Conservation (phyloP, 2,888 invertebrate species). For the Dolichomitus sp. region DNA sequence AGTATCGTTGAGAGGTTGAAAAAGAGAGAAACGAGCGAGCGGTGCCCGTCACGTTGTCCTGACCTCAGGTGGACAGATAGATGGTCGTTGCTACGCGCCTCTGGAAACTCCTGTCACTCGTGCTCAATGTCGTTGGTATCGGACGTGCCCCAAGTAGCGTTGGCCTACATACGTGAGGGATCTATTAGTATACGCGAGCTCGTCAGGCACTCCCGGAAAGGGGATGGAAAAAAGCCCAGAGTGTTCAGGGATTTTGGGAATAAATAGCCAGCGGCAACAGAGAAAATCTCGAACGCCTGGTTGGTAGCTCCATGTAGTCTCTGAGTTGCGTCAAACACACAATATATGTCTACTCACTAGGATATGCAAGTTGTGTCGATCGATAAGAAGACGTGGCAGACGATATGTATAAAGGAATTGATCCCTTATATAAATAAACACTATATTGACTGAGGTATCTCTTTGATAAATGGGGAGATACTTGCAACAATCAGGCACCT, state of each 20-base stretch:
- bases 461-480: conserved; percentile 10
- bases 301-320: not conserved
- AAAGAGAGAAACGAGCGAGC: not conserved
- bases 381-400: conserved; percentile 11
- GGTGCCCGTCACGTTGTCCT: conserved; percentile 26
- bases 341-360: not conserved
- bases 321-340: not conserved
- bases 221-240: conserved; percentile 49
- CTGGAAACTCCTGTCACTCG: conserved; percentile 19
- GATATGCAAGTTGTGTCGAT: conserved; percentile 8
- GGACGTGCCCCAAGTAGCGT: conserved; percentile 5
- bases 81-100: not conserved
- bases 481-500: conserved; percentile 22
- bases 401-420: conserved; percentile 20
- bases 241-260: conserved; percentile 68
- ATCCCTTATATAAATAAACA: conserved; percentile 29
- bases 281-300: not conserved
- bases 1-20: not conserved
- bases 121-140: conserved; percentile 19
- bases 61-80: conserved; percentile 27
- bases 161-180: conserved; percentile 43
- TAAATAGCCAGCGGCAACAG: conserved; percentile 44
- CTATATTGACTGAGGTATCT: not conserved
- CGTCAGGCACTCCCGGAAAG: conserved; percentile 15
- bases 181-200: conserved; percentile 46